Evolutionary conservation across 2,888 invertebrate genomes (phyloP).

Genomic region (Hesperia comma): DNA sequence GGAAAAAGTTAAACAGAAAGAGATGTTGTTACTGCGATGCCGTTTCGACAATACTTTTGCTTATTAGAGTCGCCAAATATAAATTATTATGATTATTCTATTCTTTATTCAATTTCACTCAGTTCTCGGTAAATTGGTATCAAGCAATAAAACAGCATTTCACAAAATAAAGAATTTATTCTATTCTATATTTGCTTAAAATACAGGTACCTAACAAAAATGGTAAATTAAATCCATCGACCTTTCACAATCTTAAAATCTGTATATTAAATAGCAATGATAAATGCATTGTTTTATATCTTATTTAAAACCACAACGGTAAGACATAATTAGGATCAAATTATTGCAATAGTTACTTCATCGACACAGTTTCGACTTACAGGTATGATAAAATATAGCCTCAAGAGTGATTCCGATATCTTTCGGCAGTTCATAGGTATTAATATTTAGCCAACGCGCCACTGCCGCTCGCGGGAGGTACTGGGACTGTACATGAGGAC

Average conservation of each 20-base stretch:
- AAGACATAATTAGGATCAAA: constrained; percentile 33
- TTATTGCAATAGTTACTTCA: constrained; percentile 23
- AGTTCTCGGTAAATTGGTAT: background rate
- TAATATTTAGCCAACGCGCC: constrained; percentile 20
- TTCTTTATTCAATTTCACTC: no score
- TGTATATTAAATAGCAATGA: constrained; percentile 60
- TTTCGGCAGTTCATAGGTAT: constrained; percentile 11
- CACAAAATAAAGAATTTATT: constrained; percentile 76
- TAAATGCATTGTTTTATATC: constrained; percentile 67
- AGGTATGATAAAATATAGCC: constrained; percentile 26
- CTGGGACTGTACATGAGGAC: constrained; percentile 27
- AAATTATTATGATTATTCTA: no score
- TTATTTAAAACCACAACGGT: constrained; percentile 31
- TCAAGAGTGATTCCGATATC: constrained; percentile 17
- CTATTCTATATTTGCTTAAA: constrained; percentile 69
- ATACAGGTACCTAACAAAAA: constrained; percentile 77
- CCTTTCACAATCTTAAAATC: constrained; percentile 66
- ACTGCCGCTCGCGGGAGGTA: constrained; percentile 12
- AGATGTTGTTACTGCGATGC: no score
- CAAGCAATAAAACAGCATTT: constrained; percentile 42
- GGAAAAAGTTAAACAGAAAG: no score
- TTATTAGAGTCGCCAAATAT: no score
- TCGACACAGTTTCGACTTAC: constrained; percentile 23
- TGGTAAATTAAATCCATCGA: constrained; percentile 69
- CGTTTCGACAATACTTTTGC: no score